These are phyloP conservation scores for Eutolmus rufibarbis DNA, from an alignment of 2,888 invertebrate species.

Conservation along the genomic window DNA sequence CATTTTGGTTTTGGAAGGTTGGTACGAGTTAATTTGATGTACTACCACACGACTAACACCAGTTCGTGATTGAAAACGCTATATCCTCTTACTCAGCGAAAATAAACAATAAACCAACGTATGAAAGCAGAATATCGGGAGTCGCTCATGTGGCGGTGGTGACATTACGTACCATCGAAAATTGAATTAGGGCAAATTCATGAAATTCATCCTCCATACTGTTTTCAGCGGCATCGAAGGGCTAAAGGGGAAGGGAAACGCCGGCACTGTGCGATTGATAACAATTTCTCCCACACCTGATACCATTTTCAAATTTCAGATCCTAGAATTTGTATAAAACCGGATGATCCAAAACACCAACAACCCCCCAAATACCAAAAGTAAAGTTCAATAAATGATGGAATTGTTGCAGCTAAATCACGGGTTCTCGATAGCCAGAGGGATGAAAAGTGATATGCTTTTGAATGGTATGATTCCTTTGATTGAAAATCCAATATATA, in stretches of 20 bases:
- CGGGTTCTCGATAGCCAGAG: background rate
- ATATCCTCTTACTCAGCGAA: background rate
- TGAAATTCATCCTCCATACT: background rate
- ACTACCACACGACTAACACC: background rate
- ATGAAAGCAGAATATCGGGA: background rate
- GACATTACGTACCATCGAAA: background rate
- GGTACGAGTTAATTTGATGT: background rate
- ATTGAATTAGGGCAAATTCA: background rate
- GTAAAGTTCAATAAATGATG: background rate
- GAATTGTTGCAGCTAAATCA: background rate
- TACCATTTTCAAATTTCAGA: background rate
- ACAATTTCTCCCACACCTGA: background rate
- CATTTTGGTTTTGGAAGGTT: background rate
- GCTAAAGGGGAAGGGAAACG: background rate
- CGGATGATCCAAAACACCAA: background rate
- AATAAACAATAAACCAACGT: background rate
- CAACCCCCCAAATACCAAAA: background rate
- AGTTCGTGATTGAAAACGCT: background rate
- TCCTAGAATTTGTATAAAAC: background rate
- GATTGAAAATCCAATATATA: too few relatives aligned
- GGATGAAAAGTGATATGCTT: too few relatives aligned
- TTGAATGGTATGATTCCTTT: too few relatives aligned
- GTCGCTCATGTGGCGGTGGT: background rate
- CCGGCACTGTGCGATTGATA: background rate
- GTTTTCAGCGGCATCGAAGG: background rate